Percentiles rank a stretch among this genome's conserved stretches.
Conservation (phyloP, 30 jellyfish, hydroid and myxozoan genomes). For the Sanderia malayensis region DNA sequence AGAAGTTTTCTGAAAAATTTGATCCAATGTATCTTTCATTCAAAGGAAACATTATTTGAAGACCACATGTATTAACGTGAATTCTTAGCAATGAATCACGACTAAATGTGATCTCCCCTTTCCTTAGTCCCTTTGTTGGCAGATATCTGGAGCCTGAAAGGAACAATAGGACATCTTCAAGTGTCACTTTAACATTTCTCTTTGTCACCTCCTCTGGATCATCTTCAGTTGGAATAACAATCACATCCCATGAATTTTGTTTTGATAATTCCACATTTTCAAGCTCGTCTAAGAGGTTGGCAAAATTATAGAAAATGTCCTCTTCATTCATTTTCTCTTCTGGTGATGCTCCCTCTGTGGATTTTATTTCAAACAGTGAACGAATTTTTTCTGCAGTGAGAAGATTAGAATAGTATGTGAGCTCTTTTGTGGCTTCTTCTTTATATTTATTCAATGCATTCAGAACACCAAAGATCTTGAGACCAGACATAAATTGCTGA, state of each 20-base stretch:
- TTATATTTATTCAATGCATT: background rate
- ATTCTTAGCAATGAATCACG: too few species aligned
- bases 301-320: background rate
- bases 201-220: too few species aligned
- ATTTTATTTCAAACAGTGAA: background rate
- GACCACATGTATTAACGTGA: too few species aligned
- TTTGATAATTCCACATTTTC: background rate
- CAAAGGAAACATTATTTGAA: background rate
- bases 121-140: too few species aligned
- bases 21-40: conserved; percentile 3
- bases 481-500: background rate
- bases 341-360: background rate
- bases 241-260: too few species aligned
- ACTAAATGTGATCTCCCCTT: too few species aligned
- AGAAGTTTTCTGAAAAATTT: conserved; percentile 1
- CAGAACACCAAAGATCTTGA: background rate
- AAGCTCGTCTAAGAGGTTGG: background rate
- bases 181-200: background rate
- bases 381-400: background rate
- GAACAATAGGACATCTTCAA: background rate
- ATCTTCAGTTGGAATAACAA: too few species aligned
- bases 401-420: background rate
- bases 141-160: background rate
- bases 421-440: background rate
- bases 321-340: background rate